These are phyloP conservation scores for Diadromus collaris DNA, from an alignment of 2,888 invertebrate genomes.

Conservation along the genomic window DNA sequence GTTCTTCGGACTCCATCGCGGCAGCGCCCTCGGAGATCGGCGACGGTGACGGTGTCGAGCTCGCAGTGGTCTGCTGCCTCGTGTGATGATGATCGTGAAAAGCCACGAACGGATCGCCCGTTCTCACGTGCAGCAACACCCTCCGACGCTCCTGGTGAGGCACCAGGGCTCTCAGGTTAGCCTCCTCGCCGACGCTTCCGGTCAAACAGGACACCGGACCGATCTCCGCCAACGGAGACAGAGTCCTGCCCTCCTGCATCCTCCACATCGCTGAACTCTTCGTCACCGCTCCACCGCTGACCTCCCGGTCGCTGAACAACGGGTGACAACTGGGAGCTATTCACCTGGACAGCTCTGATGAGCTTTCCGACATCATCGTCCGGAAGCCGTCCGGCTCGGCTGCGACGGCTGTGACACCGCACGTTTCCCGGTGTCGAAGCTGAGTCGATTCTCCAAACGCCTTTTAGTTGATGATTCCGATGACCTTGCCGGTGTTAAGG, in stretches of 20 bases:
- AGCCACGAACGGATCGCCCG: constrained; percentile 72
- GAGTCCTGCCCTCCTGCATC: constrained; percentile 74
- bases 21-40: constrained; percentile 49
- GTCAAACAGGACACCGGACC: constrained; percentile 63
- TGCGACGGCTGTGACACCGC: too few species aligned
- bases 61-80: constrained; percentile 52
- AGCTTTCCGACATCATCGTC: background rate
- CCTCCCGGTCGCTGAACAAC: background rate
- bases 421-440: background rate
- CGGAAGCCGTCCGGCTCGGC: background rate
- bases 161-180: constrained; percentile 68
- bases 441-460: too few species aligned
- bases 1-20: constrained; percentile 58
- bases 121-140: constrained; percentile 74
- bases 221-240: constrained; percentile 62
- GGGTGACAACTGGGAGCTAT: background rate
- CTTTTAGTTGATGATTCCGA: too few species aligned
- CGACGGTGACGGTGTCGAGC: constrained; percentile 51
- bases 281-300: constrained; percentile 2
- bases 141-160: constrained; percentile 73
- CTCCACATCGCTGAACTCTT: constrained; percentile 72
- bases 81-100: constrained; percentile 64
- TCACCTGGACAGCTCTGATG: background rate
- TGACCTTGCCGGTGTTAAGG: too few species aligned
- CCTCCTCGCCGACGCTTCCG: constrained; percentile 72